A percentile compares a stretch with the other conserved stretches of the same genome.
These are phyloP conservation scores for Trichogramma pretiosum DNA, from an alignment of 1,140 invertebrate genomes.

Conservation along the genomic window DNA sequence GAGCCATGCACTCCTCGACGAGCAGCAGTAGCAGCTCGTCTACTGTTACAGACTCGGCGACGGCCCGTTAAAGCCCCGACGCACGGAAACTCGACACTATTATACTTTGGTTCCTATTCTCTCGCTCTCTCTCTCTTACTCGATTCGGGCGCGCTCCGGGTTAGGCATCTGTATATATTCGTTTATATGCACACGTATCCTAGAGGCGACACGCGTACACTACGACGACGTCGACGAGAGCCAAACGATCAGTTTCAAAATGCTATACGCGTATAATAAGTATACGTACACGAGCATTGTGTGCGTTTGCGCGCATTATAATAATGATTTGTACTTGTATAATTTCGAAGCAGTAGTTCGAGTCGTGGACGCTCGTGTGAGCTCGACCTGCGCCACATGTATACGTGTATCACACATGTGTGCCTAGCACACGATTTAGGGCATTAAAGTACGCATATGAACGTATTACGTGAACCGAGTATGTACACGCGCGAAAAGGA, in stretches of 20 bases:
- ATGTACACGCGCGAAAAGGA: no score
- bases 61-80: not conserved
- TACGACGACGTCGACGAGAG: no score
- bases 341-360: no score
- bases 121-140: slow-evolving; percentile 1
- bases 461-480: no score
- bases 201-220: not conserved
- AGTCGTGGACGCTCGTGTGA: not conserved
- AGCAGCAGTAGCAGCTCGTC: no score
- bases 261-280: no score
- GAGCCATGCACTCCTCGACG: not conserved
- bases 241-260: not conserved
- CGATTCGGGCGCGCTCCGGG: not conserved
- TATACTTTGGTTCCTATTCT: no score
- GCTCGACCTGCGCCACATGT: not conserved
- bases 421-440: no score
- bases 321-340: no score
- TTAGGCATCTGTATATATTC: slow-evolving; percentile 3
- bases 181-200: not conserved
- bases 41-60: slow-evolving; percentile 13
- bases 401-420: no score
- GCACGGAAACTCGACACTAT: slow-evolving; percentile 14
- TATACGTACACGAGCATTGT: not conserved
- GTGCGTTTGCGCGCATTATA: not conserved
- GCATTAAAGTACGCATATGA: no score